A percentile compares a stretch with the other conserved stretches of the same genome.
Evolutionary conservation across 2,888 invertebrate genomes (phyloP).

Genomic region (Nymphalis polychloros): DNA sequence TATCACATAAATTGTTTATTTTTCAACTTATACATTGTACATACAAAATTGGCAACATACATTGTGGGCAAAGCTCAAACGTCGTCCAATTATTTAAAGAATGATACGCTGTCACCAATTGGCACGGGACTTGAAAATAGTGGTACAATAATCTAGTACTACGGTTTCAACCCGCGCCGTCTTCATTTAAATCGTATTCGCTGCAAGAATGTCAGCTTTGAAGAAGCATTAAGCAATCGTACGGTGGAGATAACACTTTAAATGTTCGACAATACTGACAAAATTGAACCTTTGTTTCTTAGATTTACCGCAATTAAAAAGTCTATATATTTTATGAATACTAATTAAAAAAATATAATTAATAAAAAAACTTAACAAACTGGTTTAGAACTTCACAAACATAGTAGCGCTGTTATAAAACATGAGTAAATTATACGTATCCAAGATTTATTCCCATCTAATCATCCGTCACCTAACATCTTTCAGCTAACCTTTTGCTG

Average conservation of each 20-base stretch:
- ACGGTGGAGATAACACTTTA: not conserved
- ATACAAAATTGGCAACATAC: constrained; percentile 27
- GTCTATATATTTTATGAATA: not conserved
- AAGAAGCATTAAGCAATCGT: not conserved
- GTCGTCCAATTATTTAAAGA: constrained; percentile 37
- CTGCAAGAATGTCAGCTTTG: not conserved
- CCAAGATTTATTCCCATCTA: constrained; percentile 4
- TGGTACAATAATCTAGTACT: constrained; percentile 30
- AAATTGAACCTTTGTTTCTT: not conserved
- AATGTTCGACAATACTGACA: not conserved
- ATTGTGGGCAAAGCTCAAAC: constrained; percentile 29
- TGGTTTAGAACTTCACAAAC: not conserved
- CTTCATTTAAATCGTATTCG: not conserved
- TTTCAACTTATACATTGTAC: constrained; percentile 20
- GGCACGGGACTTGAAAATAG: constrained; percentile 30
- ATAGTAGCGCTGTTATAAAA: not conserved
- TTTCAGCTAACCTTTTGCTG: constrained; percentile 8
- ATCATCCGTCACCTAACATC: constrained; percentile 13
- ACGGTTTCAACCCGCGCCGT: constrained; percentile 1
- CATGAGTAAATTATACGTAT: constrained; percentile 7
- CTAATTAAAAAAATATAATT: not conserved
- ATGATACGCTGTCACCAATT: constrained; percentile 37
- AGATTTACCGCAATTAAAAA: not conserved
- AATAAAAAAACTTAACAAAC: not conserved
- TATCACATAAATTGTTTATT: constrained; percentile 4